These are phyloP conservation scores for Notarius quadriscutis DNA, from an alignment of 2,113 vertebrate genomes.

Conservation along the genomic window DNA sequence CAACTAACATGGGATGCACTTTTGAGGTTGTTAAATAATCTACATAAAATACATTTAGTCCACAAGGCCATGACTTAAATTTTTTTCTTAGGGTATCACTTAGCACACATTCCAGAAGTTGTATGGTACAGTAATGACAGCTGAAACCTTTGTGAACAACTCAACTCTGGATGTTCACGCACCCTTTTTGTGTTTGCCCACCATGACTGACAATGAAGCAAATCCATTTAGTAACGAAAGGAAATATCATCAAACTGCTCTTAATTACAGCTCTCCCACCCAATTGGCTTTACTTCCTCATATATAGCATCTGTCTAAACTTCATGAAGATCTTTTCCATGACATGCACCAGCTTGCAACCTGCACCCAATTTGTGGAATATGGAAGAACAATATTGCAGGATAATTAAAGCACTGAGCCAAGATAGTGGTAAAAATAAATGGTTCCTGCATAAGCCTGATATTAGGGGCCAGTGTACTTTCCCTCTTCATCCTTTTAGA, in stretches of 20 bases:
- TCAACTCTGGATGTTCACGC: slow-evolving; percentile 58
- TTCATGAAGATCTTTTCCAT: slow-evolving; percentile 58
- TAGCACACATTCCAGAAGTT: slow-evolving; percentile 37
- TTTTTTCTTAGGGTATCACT: slow-evolving; percentile 2
- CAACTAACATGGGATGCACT: neutral
- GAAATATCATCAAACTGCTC: slow-evolving; percentile 67
- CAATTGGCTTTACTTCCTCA: slow-evolving; percentile 64
- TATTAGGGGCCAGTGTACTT: slow-evolving; percentile 57
- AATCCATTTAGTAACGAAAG: slow-evolving; percentile 62
- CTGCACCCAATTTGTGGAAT: slow-evolving; percentile 64
- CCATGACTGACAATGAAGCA: slow-evolving; percentile 58
- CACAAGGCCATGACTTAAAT: neutral
- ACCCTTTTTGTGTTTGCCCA: slow-evolving; percentile 53
- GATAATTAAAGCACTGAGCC: slow-evolving; percentile 63
- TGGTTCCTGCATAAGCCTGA: slow-evolving; percentile 58
- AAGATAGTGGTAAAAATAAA: slow-evolving; percentile 58
- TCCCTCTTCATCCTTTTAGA: slow-evolving; percentile 59
- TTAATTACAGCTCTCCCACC: slow-evolving; percentile 66
- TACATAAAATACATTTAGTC: neutral
- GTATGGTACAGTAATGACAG: slow-evolving; percentile 47
- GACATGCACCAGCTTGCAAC: slow-evolving; percentile 69
- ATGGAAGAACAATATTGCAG: slow-evolving; percentile 59
- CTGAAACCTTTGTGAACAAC: slow-evolving; percentile 46
- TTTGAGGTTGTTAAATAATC: neutral
- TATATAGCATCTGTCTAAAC: slow-evolving; percentile 70